A percentile compares a stretch with the other conserved stretches of the same genome.
Evolutionary conservation across 2,888 invertebrate genomes (phyloP).

Genomic region (Melitaea athalia): DNA sequence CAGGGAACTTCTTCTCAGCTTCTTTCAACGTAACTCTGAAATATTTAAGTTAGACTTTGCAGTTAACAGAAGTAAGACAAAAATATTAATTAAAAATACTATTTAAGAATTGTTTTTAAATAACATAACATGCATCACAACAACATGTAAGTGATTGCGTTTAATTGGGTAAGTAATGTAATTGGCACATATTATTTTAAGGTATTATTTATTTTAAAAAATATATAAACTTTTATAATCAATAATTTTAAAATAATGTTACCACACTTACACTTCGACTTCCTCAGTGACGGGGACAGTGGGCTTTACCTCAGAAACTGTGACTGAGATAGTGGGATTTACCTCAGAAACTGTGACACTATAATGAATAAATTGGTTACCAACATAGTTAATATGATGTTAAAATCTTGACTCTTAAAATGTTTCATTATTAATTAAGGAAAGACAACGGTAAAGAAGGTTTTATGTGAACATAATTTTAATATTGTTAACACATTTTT

Average conservation of each 20-base stretch:
- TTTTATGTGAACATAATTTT: too few relatives aligned
- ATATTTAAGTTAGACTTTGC: neutral
- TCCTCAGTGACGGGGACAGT: neutral
- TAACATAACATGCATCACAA: too few relatives aligned
- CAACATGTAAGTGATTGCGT: too few relatives aligned
- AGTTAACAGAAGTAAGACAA: neutral
- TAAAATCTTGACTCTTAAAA: neutral
- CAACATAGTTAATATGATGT: conserved; percentile 2
- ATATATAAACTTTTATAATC: neutral
- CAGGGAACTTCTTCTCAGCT: conserved; percentile 20
- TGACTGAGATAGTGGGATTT: conserved; percentile 6
- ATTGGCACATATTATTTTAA: too few relatives aligned
- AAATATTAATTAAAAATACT: too few relatives aligned
- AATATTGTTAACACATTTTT: too few relatives aligned
- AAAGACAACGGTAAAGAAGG: too few relatives aligned
- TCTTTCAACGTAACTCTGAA: conserved; percentile 23
- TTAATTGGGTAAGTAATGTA: too few relatives aligned
- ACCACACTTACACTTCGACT: conserved; percentile 6
- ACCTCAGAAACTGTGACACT: conserved; percentile 1
- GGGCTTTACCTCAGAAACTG: conserved; percentile 1
- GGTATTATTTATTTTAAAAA: neutral
- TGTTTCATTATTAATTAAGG: neutral
- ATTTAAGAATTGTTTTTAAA: too few relatives aligned
- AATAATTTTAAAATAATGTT: neutral
- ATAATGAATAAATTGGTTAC: neutral